phyloP scores from a whole-genome alignment of 2,888 invertebrate genomes.

The Stramonita haemastoma region DNA sequence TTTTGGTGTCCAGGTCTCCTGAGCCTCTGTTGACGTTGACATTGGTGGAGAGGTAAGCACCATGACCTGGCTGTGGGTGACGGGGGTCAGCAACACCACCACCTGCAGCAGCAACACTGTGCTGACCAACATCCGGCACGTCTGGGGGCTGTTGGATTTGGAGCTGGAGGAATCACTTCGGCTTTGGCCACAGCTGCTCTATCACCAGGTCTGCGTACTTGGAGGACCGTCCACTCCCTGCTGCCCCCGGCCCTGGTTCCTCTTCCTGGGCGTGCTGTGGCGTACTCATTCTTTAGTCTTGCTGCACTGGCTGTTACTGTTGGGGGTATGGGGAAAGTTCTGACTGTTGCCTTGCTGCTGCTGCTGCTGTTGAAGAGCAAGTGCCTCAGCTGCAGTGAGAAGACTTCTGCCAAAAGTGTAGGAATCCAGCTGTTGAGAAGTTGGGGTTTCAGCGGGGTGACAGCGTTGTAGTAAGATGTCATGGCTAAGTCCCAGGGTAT shows the following conservation, averaged over 20 bases:
- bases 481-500: conserved; percentile 63
- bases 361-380: no score
- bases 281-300: conserved; percentile 23
- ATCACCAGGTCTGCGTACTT: conserved; percentile 55
- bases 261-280: conserved; percentile 3
- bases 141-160: conserved; percentile 43
- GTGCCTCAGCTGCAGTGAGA: neutral
- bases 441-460: conserved; percentile 2
- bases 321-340: neutral
- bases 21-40: conserved; percentile 19
- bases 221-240: neutral
- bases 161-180: conserved; percentile 46
- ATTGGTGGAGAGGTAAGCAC: neutral
- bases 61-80: neutral
- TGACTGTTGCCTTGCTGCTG: neutral
- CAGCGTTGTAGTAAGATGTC: conserved; percentile 48
- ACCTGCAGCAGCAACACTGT: neutral
- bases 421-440: neutral
- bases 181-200: conserved; percentile 51
- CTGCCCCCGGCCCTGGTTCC: conserved; percentile 34
- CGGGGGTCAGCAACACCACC: neutral
- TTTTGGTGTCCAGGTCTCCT: neutral
- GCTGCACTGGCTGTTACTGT: neutral
- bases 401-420: neutral
- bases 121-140: neutral